Evolutionary conservation across 1,140 invertebrate genomes (phyloP).

Genomic region (Brachionus plicatilis): DNA sequence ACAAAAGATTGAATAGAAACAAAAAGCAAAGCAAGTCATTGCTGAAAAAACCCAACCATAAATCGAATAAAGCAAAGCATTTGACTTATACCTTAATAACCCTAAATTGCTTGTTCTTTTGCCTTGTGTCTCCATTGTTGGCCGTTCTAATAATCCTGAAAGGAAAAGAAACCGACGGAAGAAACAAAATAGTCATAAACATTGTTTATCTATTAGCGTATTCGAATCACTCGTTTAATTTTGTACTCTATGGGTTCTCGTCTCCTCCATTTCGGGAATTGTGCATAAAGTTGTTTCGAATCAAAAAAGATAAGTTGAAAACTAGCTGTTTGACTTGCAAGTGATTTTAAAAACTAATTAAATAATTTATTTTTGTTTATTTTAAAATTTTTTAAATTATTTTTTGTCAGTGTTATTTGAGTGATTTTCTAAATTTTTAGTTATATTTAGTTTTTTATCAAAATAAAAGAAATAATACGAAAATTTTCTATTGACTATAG

Average conservation of each 20-base stretch:
- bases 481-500: neutral
- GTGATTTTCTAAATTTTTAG: neutral
- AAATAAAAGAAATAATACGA: too few species aligned
- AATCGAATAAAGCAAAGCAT: neutral
- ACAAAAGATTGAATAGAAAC: constrained; percentile 8
- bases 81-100: constrained; percentile 35
- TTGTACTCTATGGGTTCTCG: constrained; percentile 24
- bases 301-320: neutral
- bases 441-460: neutral
- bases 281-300: constrained; percentile 7
- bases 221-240: constrained; percentile 41
- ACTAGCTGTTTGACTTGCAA: neutral
- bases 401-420: neutral
- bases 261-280: constrained; percentile 30
- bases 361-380: neutral
- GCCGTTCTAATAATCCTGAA: neutral
- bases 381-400: neutral
- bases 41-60: neutral
- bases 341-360: neutral
- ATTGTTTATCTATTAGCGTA: constrained; percentile 39
- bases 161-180: neutral
- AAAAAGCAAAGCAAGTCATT: neutral
- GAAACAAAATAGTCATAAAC: constrained; percentile 1
- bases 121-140: neutral
- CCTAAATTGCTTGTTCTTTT: constrained; percentile 22